A percentile compares a stretch with the other conserved stretches of the same genome.
Evolutionary conservation across 53 echinoderm and acorn worm genomes (phyloP).

Genomic region (Temnopleurus reevesii): DNA sequence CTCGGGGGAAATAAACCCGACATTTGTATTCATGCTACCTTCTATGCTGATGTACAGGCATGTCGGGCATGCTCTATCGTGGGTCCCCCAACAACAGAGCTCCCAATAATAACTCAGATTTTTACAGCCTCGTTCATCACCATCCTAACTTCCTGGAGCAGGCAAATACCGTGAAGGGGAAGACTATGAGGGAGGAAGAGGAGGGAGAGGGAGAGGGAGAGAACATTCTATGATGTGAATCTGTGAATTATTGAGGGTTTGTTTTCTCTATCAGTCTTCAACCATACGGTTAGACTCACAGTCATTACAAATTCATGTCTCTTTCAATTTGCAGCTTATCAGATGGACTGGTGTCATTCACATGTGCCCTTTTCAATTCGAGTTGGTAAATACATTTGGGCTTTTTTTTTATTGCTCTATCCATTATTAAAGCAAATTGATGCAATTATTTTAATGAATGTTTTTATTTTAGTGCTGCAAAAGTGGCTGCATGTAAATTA

Average conservation of each 20-base stretch:
- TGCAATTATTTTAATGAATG: too few species aligned
- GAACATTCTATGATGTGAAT: not conserved
- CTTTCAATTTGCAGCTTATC: constrained; percentile 2
- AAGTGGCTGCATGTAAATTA: too few species aligned
- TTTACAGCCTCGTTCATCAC: constrained; percentile 18
- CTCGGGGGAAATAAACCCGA: not conserved
- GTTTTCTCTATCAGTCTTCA: constrained; percentile 35
- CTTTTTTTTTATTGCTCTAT: too few species aligned
- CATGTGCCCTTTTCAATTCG: not conserved
- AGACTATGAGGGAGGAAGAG: not conserved
- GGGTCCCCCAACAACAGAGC: not conserved
- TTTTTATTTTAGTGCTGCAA: too few species aligned
- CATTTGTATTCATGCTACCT: constrained; percentile 12
- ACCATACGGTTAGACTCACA: not conserved
- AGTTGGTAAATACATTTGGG: too few species aligned
- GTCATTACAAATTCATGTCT: constrained; percentile 6
- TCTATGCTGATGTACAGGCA: not conserved
- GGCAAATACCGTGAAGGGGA: too few species aligned
- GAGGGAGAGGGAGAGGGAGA: not conserved
- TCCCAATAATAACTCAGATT: constrained; percentile 23
- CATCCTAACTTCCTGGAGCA: not conserved
- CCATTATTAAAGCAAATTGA: too few species aligned
- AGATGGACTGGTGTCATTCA: not conserved
- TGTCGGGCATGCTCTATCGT: not conserved
- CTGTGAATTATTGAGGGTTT: constrained; percentile 38